Base-by-base conservation (phyloP, 2,797 vertebrate genomes). In the Sebastes miniatus region DNA sequence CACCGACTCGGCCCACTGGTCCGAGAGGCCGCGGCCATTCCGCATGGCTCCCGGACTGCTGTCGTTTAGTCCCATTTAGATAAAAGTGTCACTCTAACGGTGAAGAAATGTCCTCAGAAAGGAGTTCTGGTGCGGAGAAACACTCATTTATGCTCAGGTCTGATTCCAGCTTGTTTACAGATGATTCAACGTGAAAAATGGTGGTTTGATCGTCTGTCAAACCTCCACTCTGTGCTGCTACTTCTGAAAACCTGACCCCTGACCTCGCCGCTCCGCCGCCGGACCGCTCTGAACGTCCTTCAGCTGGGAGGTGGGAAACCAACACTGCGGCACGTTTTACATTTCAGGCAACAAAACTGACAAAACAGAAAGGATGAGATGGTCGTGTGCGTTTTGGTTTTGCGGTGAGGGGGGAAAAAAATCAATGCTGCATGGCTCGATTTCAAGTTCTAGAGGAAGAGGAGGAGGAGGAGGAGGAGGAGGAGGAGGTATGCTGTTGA, bases 1-100 rank as follows among this genome's bases (percentile, higher is more conserved):
- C 89, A 96, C 96, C 0, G 96, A 93, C 77, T 97, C 97, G 4
- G 96, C 96, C 97, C 97, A 97, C 87, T 97, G 96, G 93, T 97
- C 97, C 64, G 97, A 95, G 80, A 96, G 95, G 79, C 96, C 96
- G 18, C 97, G 95, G 77, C 98, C 96, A 79, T 97, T 96, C 77
- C 97, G 93, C 95, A 96, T 95, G 88, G 91, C 73, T 10, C 93
- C 91, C 0, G 91, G 90, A 62, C 95, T 94, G 76, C 95, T 94
- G 92, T 96, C 96, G 86, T 98, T 97, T 5, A 97, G 96, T 88
- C 97, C 97, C 95, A 96, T 95, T 73, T 88, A 90, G 43, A 83
- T 88, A 3, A 13, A 69, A 77, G 31, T 29, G 31, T 83, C 74
- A 34, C 73, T 77, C 9, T 1, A 56, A 22, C 3, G 4, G 25